Base-by-base conservation (phyloP, 2,797 vertebrate species). In the Eospalax fontanierii region DNA sequence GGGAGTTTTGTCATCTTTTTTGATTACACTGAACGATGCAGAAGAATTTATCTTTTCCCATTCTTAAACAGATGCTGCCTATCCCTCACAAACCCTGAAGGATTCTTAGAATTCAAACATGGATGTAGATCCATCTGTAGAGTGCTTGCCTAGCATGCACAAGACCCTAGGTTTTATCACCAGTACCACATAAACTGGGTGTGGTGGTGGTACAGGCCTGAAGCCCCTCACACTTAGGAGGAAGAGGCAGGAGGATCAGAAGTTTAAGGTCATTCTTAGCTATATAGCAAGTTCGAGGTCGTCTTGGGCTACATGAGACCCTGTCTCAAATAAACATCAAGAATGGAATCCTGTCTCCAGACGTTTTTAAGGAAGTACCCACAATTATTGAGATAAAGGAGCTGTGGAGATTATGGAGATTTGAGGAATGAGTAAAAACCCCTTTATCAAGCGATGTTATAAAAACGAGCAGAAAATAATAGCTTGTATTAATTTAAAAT, bases 401-500 rank as follows among this genome's bases (percentile, higher is more conserved):
- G 50, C 50, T 54, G 14, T 54, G 50, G 50, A 57, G 87, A 88
- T 21, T 86, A 2, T 14, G 16, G 89, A 68, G 54, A 89, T 57
- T 65, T 81, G 18, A 46, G 43, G 16, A 82, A 57, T 11, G 61
- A 61, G 35, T 75, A 61, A 30, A 91, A 90, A 18, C 4, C 61
- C 61, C 65, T 78, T 76, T 93, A 24, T 65, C 16, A 57, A 70
- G 40, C 90, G 83, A 91, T 95, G 50, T 30, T 78, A 46, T 33
- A 86, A 86, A 84, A 96, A 96, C 57, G 80, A 97, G 70, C 73
- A 94, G 92, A 96, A 97, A 89, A 28, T 87, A 24, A 2, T 97
- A 54, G 70, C 66, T 92, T 90, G 50, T 90, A 79, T 92, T 76
- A 0, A 61, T 76, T 94, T 82, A 0, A 68, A 78, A 87, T 57